Base-by-base conservation (phyloP, 2,113 vertebrate genomes). In the Mesoclemmys tuberculata region DNA sequence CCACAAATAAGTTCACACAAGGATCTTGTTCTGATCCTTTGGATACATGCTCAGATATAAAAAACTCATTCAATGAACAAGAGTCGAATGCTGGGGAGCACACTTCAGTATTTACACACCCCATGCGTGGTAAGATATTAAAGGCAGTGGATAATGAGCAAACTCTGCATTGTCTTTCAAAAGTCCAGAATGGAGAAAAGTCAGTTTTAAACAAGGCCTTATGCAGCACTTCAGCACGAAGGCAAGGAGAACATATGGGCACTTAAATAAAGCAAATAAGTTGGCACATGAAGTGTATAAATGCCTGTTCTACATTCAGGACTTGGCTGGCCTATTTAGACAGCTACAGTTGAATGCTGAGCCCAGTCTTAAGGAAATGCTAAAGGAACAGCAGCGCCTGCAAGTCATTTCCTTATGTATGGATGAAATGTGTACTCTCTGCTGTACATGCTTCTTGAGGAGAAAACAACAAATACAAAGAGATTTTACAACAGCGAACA, bases 41-140 rank as follows among this genome's bases (percentile, higher is more conserved):
- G 0, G 0, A 38, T 8, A 8, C 5, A 8, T 2, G 10, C 35
- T 64, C 89, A 38, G 27, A 35, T 6, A 26, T 6, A 24, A 77
- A 44, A 44, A n/a, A 21, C n/a, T n/a, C n/a, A 71, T 46, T 41
- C 12, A 44, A 24, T 41, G 5, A 5, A 38, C 38, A 22, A n/a
- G n/a, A n/a, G n/a, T n/a, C n/a, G n/a, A n/a, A n/a, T n/a, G n/a
- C n/a, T n/a, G n/a, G n/a, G n/a, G n/a, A n/a, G n/a, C n/a, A n/a
- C n/a, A n/a, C n/a, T n/a, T n/a, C n/a, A n/a, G n/a, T n/a, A n/a
- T n/a, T n/a, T 3, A 58, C n/a, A 83, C 85, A n/a, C 41, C 41
- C 13, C 41, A 27, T 8, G 13, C 41, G 27, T 41, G 10, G 64
- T 10, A 9, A 71, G 64, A 71, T 71, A 38, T 35, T 44, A 46